phyloP scores from a whole-genome alignment of 2,888 invertebrate genomes.

The Melikaiella ostensackeni region DNA sequence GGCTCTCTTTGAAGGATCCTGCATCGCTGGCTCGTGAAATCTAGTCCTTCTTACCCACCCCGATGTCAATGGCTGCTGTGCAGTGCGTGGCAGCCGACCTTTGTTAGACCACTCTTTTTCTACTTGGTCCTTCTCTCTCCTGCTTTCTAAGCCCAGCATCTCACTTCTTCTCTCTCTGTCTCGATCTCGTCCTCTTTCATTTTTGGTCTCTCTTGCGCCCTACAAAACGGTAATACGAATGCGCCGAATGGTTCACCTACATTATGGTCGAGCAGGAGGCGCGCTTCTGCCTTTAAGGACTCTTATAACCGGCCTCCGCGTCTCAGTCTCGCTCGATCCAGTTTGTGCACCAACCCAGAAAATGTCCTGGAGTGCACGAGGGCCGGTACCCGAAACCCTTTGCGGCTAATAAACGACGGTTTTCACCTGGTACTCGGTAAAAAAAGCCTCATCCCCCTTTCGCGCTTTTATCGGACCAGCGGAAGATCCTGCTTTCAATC shows the following conservation, averaged over 20 bases:
- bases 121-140: slow-evolving; percentile 40
- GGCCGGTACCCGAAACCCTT: slow-evolving; percentile 61
- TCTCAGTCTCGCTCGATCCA: slow-evolving; percentile 61
- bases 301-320: slow-evolving; percentile 47
- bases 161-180: slow-evolving; percentile 32
- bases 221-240: slow-evolving; percentile 61
- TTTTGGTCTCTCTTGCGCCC: slow-evolving; percentile 26
- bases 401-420: slow-evolving; percentile 65
- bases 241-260: slow-evolving; percentile 65
- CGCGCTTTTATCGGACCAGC: slow-evolving; percentile 28
- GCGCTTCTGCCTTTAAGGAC: slow-evolving; percentile 60
- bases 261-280: slow-evolving; percentile 56
- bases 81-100: slow-evolving; percentile 49
- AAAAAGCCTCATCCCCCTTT: slow-evolving; percentile 17
- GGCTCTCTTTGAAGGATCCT: slow-evolving; percentile 75
- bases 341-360: slow-evolving; percentile 74
- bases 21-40: slow-evolving; percentile 76
- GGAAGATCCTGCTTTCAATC: slow-evolving; percentile 28
- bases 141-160: slow-evolving; percentile 19
- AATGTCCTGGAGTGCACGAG: slow-evolving; percentile 61
- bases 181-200: slow-evolving; percentile 12
- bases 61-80: slow-evolving; percentile 73
- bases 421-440: slow-evolving; percentile 57
- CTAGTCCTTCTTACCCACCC: slow-evolving; percentile 73
- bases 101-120: slow-evolving; percentile 38